A percentile compares a stretch with the other conserved stretches of the same genome.
phyloP scores from a whole-genome alignment of 2,797 vertebrate genomes.

The Brotogeris chrysoptera region DNA sequence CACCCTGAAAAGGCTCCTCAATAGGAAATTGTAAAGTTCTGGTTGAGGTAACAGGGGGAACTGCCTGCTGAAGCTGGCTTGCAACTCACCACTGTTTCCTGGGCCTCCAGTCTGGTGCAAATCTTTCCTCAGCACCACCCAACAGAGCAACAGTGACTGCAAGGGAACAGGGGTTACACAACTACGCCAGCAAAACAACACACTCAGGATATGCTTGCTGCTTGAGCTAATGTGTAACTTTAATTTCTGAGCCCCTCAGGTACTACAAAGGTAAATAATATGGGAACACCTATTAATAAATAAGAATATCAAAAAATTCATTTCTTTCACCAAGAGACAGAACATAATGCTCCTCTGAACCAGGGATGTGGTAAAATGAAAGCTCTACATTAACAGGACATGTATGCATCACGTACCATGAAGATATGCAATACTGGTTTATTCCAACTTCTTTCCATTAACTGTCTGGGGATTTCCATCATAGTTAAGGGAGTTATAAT shows the following conservation, averaged over 20 bases:
- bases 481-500: conserved; percentile 4
- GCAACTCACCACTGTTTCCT: background rate
- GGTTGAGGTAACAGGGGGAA: conserved; percentile 50
- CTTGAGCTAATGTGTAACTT: background rate
- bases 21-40: conserved; percentile 66
- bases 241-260: background rate
- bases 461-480: background rate
- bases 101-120: background rate
- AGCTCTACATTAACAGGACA: background rate
- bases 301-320: background rate
- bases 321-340: background rate
- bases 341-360: background rate
- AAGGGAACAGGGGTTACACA: background rate
- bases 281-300: background rate
- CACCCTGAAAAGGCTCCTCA: conserved; percentile 52
- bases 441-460: background rate
- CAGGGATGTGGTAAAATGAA: background rate
- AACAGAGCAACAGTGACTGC: background rate
- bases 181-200: background rate
- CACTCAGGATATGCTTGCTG: background rate
- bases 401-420: rapidly evolving
- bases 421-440: background rate
- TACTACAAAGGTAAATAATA: background rate
- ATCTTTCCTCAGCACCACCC: background rate
- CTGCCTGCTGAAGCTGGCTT: background rate